Conservation (phyloP, 2,888 invertebrate genomes). For the Cephus pulcher region DNA sequence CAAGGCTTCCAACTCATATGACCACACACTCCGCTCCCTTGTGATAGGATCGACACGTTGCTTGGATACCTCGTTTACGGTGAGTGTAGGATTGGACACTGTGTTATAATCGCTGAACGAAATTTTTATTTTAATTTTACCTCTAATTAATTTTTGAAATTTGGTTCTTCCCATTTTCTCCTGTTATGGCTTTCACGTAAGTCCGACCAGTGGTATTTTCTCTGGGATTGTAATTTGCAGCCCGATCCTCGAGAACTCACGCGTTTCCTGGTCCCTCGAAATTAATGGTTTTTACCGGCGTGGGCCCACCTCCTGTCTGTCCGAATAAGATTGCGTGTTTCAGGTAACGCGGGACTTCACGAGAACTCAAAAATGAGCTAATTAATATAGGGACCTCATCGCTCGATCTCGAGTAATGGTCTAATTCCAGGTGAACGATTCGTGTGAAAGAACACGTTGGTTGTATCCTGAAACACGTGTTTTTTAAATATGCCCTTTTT, state of each 20-base stretch:
- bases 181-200: neutral
- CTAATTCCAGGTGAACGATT: neutral
- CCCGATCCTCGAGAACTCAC: neutral
- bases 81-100: neutral
- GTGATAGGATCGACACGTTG: constrained; percentile 44
- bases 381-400: neutral
- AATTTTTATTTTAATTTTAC: neutral
- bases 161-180: neutral
- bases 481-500: neutral
- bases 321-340: neutral
- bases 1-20: constrained; percentile 9
- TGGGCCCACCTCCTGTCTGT: neutral
- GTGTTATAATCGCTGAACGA: neutral
- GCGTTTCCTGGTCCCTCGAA: neutral
- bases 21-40: constrained; percentile 15
- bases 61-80: neutral
- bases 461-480: neutral
- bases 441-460: neutral
- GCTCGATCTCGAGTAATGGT: neutral
- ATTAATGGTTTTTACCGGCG: neutral
- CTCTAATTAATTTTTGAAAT: neutral
- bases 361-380: neutral
- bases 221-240: neutral
- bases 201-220: neutral
- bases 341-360: neutral